Conservation (phyloP, 1,140 invertebrate species). For the Leptopilina clavipes region DNA sequence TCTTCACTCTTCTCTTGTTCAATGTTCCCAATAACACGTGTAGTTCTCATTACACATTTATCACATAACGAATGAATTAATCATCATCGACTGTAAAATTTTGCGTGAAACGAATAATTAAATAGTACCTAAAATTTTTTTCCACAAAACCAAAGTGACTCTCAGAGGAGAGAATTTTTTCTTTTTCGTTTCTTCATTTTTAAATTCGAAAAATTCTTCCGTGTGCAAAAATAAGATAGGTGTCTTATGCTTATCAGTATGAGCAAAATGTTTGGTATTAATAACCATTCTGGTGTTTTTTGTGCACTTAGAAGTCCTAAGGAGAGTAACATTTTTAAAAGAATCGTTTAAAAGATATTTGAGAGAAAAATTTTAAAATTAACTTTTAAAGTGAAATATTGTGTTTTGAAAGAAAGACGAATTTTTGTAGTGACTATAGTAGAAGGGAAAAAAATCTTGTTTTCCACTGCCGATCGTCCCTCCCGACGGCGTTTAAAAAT, state of each 20-base stretch:
- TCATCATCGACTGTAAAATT: not conserved
- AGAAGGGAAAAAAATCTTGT: not conserved
- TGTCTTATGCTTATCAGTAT: slow-evolving; percentile 49
- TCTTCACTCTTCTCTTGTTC: not conserved
- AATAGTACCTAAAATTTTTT: slow-evolving; percentile 41
- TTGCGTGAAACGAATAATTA: not conserved
- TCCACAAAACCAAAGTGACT: slow-evolving; percentile 63
- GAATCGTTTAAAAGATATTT: not conserved
- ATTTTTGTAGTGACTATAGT: too few species aligned
- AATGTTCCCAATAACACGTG: not conserved
- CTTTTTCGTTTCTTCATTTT: slow-evolving; percentile 63
- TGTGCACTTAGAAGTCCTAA: slow-evolving; percentile 73
- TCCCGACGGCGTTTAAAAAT: slow-evolving; percentile 56
- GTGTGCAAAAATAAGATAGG: not conserved
- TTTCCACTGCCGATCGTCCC: slow-evolving; percentile 52
- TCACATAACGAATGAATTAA: not conserved
- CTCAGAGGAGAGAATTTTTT: slow-evolving; percentile 54
- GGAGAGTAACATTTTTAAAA: slow-evolving; percentile 56
- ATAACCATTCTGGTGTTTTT: slow-evolving; percentile 65
- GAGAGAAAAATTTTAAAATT: not conserved
- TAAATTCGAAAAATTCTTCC: not conserved
- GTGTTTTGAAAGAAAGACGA: too few species aligned
- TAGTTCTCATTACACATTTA: not conserved
- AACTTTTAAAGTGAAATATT: too few species aligned
- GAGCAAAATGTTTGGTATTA: slow-evolving; percentile 67